Base-by-base conservation (phyloP, 37 sponge, comb jelly and placozoan genomes). In the Cladorhizidae sp. region DNA sequence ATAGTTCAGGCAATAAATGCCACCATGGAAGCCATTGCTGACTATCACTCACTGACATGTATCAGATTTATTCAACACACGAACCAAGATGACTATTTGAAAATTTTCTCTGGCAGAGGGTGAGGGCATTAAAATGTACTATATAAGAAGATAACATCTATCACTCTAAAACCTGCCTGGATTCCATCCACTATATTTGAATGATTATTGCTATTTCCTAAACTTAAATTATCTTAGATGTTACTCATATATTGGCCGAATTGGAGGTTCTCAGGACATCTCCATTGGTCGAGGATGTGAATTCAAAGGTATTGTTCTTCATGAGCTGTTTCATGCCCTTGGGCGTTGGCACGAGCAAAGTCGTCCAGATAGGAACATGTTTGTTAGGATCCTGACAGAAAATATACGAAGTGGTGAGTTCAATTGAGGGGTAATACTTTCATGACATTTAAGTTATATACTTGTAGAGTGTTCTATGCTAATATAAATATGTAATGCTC, bases 241-340 rank as follows among this genome's bases (percentile, higher is more conserved):
- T 40, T 93, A 36, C 68, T 89, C 91, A 40, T 51, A 49, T 40
- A 79, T 93, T 73, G 94, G 94, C 1, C 68, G 71, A 11, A 69
- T 84, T 28, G 64, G 85, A 9, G 94, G 94, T 0, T 58, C 38
- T 7, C 94, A 93, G 54, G 67, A 65, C 8, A 83, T 93, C 9
- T 93, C 90, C 36, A 89, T 93, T 78, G 94, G 94, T 12, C 12
- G 29, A 23, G 94, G 94, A 38, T 93, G 94, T 64, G 90, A 89
- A 67, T 50, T 26, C 72, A 61, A 57, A n/a, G 93, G 93, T 3
- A 85, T 86, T 35, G 93, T 93, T 20, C 80, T 87, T 18, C 94
- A 93, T 64, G 90, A 89, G 87, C 80, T 90, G 23, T 93, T 89
- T 45, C 49, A 45, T 45, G 49, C 49, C 49, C 49, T 45, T 45